These are phyloP conservation scores for Trochalopteron elliotii DNA, from an alignment of 2,113 vertebrate species.

Conservation along the genomic window DNA sequence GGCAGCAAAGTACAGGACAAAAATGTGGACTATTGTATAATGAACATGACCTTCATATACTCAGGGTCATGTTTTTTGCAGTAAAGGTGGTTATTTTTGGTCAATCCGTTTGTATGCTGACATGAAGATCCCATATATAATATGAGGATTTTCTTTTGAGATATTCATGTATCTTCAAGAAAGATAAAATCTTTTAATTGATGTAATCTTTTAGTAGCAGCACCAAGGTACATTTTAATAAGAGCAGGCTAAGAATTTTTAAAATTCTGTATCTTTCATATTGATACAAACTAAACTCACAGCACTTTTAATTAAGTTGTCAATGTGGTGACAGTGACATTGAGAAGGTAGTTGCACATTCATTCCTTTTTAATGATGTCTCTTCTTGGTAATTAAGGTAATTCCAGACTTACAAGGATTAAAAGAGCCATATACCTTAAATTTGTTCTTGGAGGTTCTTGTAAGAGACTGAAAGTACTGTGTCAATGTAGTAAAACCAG, in stretches of 20 bases:
- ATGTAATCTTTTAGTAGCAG: not conserved
- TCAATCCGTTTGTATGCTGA: slow-evolving; percentile 1
- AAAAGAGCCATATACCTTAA: slow-evolving; percentile 4
- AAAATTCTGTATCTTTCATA: slow-evolving; percentile 30
- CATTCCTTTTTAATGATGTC: slow-evolving; percentile 34
- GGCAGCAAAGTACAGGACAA: not conserved
- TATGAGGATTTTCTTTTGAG: slow-evolving; percentile 8
- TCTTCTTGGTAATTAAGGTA: slow-evolving; percentile 49
- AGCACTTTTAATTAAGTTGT: slow-evolving; percentile 64
- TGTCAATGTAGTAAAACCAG: not conserved
- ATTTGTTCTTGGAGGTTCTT: slow-evolving; percentile 26
- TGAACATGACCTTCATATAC: not conserved
- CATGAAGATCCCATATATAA: not conserved
- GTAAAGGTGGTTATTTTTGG: slow-evolving; percentile 17
- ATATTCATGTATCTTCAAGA: not conserved
- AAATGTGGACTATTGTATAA: not conserved
- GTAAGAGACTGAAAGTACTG: not conserved
- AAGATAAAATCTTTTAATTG: slow-evolving; percentile 8
- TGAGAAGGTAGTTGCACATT: slow-evolving; percentile 45
- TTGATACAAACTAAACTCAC: slow-evolving; percentile 30
- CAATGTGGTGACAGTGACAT: not conserved
- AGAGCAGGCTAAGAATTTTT: not conserved
- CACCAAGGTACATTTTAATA: slow-evolving; percentile 6
- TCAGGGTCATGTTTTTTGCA: not conserved
- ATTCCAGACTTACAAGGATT: slow-evolving; percentile 61